Conservation (phyloP, 2,888 invertebrate genomes). For the Dusona sp. region DNA sequence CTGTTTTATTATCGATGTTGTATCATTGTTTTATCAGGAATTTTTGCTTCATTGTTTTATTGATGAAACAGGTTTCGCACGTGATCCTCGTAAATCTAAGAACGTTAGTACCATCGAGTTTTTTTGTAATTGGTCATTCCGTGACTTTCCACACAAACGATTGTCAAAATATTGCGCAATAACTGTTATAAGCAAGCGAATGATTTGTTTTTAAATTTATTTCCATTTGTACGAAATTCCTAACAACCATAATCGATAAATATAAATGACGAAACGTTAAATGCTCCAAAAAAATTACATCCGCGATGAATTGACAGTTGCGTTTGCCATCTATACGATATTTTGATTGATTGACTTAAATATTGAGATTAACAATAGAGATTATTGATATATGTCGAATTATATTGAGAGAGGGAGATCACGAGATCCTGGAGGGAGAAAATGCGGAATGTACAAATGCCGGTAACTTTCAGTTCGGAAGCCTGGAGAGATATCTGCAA, state of each 20-base stretch:
- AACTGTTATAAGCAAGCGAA: not conserved
- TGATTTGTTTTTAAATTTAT: not conserved
- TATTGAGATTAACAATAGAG: not conserved
- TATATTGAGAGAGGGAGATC: constrained; percentile 46
- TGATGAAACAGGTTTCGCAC: not conserved
- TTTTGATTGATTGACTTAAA: not conserved
- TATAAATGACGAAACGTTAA: not conserved
- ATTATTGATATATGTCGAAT: not conserved
- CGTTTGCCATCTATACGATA: not conserved
- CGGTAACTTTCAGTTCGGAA: constrained; percentile 71
- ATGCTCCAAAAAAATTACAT: not conserved
- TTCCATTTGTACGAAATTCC: not conserved
- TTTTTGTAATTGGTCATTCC: not conserved
- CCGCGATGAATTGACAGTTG: not conserved
- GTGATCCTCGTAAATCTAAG: not conserved
- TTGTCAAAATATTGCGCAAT: not conserved
- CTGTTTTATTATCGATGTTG: not conserved
- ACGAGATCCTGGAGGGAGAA: constrained; percentile 71
- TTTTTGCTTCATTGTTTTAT: not conserved
- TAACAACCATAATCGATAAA: not conserved
- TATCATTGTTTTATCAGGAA: no score
- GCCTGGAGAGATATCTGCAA: constrained; percentile 52
- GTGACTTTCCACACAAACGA: not conserved
- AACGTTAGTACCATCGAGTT: not conserved
- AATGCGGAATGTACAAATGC: constrained; percentile 74